Conservation (phyloP, 2,888 invertebrate species). For the Dioctria rufipes region DNA sequence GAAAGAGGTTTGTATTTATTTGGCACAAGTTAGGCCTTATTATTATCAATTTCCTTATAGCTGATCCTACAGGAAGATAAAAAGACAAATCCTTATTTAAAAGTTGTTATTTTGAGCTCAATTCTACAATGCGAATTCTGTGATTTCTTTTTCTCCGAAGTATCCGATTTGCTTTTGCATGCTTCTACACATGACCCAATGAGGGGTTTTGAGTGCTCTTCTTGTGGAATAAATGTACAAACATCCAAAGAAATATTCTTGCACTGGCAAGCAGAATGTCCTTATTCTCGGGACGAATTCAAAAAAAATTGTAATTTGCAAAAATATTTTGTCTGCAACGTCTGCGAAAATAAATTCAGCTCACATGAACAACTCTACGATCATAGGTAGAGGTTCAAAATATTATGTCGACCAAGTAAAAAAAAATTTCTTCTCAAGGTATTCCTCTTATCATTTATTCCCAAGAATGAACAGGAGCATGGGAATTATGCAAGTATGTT, state of each 20-base stretch:
- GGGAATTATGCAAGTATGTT: conserved; percentile 64
- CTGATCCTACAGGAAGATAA: background rate
- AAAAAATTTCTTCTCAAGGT: conserved; percentile 61
- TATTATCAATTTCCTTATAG: conserved; percentile 6
- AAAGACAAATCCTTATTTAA: conserved; percentile 58
- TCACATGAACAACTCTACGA: conserved; percentile 68
- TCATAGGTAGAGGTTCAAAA: conserved; percentile 65
- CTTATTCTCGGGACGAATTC: conserved; percentile 65
- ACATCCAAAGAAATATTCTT: conserved; percentile 74
- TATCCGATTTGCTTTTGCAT: conserved; percentile 70
- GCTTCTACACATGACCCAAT: conserved; percentile 66
- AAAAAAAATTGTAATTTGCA: conserved; percentile 59
- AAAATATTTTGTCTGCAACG: conserved; percentile 69
- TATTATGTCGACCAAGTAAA: background rate
- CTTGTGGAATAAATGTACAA: conserved; percentile 70
- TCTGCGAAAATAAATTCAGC: conserved; percentile 68
- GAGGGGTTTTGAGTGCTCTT: conserved; percentile 68
- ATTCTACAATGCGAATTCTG: conserved; percentile 77
- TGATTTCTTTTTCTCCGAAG: conserved; percentile 74
- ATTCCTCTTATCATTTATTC: conserved; percentile 68
- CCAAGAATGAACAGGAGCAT: conserved; percentile 65
- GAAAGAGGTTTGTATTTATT: conserved; percentile 22
- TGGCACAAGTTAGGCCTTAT: background rate
- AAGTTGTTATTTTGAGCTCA: conserved; percentile 65
- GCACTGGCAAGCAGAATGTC: conserved; percentile 74